These are phyloP conservation scores for Nicator chloris DNA, from an alignment of 2,113 vertebrate genomes.

Conservation along the genomic window DNA sequence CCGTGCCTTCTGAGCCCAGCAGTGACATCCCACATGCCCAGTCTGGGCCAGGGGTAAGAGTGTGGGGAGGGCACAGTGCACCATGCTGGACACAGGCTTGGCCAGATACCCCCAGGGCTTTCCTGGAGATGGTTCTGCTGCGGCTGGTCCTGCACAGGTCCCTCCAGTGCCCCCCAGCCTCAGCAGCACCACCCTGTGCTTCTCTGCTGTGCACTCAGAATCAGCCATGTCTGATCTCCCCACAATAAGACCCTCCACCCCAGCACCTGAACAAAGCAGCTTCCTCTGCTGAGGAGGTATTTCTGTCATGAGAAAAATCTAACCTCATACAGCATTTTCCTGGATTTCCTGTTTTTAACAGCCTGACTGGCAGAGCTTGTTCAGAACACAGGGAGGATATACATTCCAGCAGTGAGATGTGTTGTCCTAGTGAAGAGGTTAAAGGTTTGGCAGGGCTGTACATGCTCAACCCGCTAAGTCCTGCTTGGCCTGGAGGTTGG, in stretches of 20 bases:
- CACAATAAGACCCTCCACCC: not conserved
- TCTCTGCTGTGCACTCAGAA: not conserved
- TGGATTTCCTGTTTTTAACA: not conserved
- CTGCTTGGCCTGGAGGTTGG: not conserved
- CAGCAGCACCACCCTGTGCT: not conserved
- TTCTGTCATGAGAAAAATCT: not conserved
- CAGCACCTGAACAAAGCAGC: not conserved
- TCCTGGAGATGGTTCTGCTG: not conserved
- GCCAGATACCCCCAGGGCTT: not conserved
- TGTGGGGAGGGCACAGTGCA: not conserved
- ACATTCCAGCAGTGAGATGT: not conserved
- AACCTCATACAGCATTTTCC: not conserved
- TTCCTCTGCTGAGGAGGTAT: not conserved
- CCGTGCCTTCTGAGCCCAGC: not conserved
- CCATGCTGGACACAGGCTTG: not conserved
- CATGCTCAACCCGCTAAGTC: not conserved
- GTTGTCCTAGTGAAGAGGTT: not conserved
- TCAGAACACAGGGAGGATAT: not conserved
- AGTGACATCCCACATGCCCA: not conserved
- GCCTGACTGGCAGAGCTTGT: not conserved
- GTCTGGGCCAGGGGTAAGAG: not conserved
- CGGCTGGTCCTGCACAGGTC: rapidly evolving
- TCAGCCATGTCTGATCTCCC: not conserved
- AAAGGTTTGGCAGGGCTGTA: not conserved
- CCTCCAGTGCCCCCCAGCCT: not conserved